Conservation (phyloP, 1,140 invertebrate genomes). For the Brachionus sp. region DNA sequence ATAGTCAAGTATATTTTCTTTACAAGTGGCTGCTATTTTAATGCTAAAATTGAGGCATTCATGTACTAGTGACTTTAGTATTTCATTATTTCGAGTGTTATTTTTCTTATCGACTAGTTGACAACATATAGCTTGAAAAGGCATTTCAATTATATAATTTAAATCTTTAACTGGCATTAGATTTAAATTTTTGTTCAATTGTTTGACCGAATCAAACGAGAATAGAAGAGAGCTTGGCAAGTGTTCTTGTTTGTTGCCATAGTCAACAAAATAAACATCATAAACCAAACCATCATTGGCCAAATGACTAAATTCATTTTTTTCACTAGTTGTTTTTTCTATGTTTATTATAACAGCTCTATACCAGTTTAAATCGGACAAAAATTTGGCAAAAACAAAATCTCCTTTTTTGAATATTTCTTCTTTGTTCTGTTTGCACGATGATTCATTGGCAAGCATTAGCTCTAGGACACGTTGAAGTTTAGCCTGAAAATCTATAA, state of each 20-base stretch:
- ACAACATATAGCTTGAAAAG: conserved; percentile 44
- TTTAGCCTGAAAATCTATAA: background rate
- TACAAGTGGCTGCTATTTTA: background rate
- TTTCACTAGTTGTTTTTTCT: background rate
- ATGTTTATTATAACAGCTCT: background rate
- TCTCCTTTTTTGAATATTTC: background rate
- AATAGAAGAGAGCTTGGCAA: background rate
- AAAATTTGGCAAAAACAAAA: conserved; percentile 12
- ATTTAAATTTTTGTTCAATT: background rate
- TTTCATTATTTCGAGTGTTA: conserved; percentile 16
- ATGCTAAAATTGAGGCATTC: conserved; percentile 21
- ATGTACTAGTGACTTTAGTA: background rate
- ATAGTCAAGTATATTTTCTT: background rate
- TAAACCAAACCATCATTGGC: background rate
- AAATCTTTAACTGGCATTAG: background rate
- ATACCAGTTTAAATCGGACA: background rate
- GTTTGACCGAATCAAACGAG: background rate
- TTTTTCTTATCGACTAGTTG: conserved; percentile 14
- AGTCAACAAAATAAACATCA: conserved; percentile 25
- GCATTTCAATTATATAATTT: background rate
- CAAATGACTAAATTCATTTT: background rate
- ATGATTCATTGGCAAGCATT: background rate
- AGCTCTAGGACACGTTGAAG: background rate
- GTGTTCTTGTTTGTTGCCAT: conserved; percentile 31
- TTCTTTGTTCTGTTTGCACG: background rate